phyloP scores from a whole-genome alignment of 2,888 invertebrate species.

The Calliphora vomitoria region DNA sequence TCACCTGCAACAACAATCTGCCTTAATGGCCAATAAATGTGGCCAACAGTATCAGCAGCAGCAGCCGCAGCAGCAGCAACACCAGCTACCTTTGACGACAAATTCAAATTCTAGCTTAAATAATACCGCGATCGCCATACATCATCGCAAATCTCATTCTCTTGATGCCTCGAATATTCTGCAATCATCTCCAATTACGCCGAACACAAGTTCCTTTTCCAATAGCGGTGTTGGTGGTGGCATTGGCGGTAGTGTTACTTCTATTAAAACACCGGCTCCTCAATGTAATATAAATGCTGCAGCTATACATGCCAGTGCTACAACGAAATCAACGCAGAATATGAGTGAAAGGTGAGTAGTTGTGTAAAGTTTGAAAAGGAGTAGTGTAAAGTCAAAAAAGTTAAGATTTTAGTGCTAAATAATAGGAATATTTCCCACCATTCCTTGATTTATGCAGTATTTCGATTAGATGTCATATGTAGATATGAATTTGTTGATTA shows the following conservation, averaged over 20 bases:
- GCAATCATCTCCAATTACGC: slow-evolving; percentile 75
- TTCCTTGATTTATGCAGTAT: too few species aligned
- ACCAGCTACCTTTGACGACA: slow-evolving; percentile 69
- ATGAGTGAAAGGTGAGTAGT: slow-evolving; percentile 82
- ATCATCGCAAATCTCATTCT: slow-evolving; percentile 93
- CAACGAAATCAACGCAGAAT: slow-evolving; percentile 83
- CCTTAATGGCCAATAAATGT: slow-evolving; percentile 72
- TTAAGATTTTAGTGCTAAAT: too few species aligned
- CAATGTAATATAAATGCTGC: slow-evolving; percentile 78
- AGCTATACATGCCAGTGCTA: slow-evolving; percentile 82
- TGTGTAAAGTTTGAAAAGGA: background rate
- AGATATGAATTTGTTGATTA: too few species aligned
- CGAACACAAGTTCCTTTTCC: slow-evolving; percentile 72
- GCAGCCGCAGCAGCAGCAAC: slow-evolving; percentile 69
- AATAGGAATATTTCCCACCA: too few species aligned
- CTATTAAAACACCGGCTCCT: slow-evolving; percentile 67
- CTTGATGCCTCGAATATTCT: slow-evolving; percentile 87
- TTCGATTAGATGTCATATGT: too few species aligned
- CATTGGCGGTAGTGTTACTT: slow-evolving; percentile 16
- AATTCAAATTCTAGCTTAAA: slow-evolving; percentile 69
- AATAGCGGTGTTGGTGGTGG: slow-evolving; percentile 33
- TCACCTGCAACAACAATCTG: slow-evolving; percentile 75
- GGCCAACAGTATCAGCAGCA: slow-evolving; percentile 71
- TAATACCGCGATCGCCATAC: slow-evolving; percentile 78
- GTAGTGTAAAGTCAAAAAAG: too few species aligned